These are phyloP conservation scores for Himalopsyche phryganea DNA, from an alignment of 1,140 invertebrate genomes.

Conservation along the genomic window DNA sequence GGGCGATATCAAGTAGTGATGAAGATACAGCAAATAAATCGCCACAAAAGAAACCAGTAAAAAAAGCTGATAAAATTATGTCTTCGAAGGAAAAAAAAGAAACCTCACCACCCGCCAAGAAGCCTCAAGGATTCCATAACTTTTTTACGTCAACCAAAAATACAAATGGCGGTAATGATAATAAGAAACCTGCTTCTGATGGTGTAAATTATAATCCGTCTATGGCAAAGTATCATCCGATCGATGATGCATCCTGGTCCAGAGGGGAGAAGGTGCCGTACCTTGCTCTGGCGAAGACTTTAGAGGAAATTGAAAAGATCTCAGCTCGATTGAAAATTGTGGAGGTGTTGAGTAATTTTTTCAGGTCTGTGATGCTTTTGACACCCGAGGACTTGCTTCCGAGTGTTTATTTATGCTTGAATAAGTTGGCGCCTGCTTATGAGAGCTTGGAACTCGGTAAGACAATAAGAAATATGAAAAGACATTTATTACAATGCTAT, in stretches of 20 bases:
- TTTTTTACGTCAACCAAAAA: conserved; percentile 12
- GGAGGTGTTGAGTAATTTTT: conserved; percentile 91
- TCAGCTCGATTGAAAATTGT: conserved; percentile 90
- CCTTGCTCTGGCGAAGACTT: conserved; percentile 83
- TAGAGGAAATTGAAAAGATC: conserved; percentile 87
- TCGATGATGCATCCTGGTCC: conserved; percentile 88
- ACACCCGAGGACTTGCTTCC: conserved; percentile 84
- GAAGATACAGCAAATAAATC: conserved; percentile 18
- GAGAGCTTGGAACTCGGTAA: conserved; percentile 62
- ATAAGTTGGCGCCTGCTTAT: conserved; percentile 92
- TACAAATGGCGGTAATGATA: neutral
- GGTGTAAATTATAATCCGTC: conserved; percentile 71
- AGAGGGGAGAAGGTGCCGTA: conserved; percentile 83
- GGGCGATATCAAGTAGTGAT: no score
- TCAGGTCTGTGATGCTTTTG: conserved; percentile 86
- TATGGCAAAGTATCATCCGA: conserved; percentile 78
- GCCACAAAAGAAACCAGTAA: conserved; percentile 13
- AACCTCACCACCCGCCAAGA: neutral
- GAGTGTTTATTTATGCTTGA: conserved; percentile 92
- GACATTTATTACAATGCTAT: no score
- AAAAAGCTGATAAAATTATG: conserved; percentile 11
- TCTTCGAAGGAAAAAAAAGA: conserved; percentile 5
- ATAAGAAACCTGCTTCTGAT: conserved; percentile 24
- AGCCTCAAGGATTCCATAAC: conserved; percentile 4
- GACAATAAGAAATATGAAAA: no score